Conservation (phyloP, 2,797 vertebrate species). For the Florisuga fusca region DNA sequence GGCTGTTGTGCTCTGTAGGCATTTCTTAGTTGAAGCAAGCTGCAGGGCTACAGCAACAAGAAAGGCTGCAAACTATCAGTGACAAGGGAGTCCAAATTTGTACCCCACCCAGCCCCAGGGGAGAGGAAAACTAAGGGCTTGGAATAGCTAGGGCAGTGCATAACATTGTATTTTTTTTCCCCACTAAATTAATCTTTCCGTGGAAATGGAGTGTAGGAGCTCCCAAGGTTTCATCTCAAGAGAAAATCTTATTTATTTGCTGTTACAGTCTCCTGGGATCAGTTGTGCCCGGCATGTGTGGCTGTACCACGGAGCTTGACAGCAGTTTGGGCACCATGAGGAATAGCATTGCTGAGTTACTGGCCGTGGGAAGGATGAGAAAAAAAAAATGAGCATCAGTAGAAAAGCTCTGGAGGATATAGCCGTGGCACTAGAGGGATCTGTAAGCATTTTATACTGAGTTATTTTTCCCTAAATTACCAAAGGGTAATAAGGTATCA, state of each 20-base stretch:
- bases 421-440: background rate
- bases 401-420: background rate
- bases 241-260: background rate
- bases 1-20: background rate
- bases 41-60: background rate
- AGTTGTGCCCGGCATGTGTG: background rate
- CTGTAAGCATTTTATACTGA: background rate
- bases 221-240: background rate
- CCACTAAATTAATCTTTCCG: background rate
- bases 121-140: background rate
- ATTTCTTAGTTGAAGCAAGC: background rate
- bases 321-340: background rate
- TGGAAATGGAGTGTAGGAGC: background rate
- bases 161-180: background rate
- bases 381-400: background rate
- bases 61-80: background rate
- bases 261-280: background rate
- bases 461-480: background rate
- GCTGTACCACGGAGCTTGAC: background rate
- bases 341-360: background rate
- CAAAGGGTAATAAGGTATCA: background rate
- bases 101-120: background rate
- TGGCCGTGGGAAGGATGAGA: background rate
- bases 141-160: rapidly evolving
- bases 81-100: background rate